Evolutionary conservation across 37 sponge, comb jelly and placozoan genomes (phyloP).

Genomic region (Crambe crambe): DNA sequence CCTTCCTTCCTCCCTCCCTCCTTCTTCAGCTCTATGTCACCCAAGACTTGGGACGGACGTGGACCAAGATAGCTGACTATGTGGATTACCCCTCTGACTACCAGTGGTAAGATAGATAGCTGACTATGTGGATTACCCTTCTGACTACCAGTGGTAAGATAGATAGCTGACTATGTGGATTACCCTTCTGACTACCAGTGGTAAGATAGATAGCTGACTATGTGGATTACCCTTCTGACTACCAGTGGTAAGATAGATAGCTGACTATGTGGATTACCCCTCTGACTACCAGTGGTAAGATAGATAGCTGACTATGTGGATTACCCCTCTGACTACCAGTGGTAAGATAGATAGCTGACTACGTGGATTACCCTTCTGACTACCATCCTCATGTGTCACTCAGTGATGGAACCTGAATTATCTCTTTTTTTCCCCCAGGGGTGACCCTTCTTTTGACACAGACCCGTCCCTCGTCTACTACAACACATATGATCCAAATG

Average conservation of each 20-base stretch:
- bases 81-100: constrained; percentile 27
- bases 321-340: no score
- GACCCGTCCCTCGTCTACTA: constrained; percentile 20
- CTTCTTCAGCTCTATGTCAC: constrained; percentile 48
- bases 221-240: no score
- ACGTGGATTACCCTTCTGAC: background rate
- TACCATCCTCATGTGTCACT: background rate
- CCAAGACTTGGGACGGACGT: constrained; percentile 20
- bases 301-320: no score
- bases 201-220: constrained; percentile 45
- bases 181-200: no score
- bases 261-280: no score
- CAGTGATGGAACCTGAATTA: background rate
- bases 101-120: constrained; percentile 50
- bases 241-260: no score
- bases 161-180: constrained; percentile 45
- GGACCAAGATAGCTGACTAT: constrained; percentile 39
- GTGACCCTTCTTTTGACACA: constrained; percentile 19
- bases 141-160: no score
- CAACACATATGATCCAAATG: constrained; percentile 44
- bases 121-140: constrained; percentile 49
- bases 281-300: no score
- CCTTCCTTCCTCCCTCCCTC: background rate
- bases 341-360: no score
- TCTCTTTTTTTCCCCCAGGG: constrained; percentile 35